phyloP scores from a whole-genome alignment of 2,113 vertebrate genomes.

The Calypte anna region DNA sequence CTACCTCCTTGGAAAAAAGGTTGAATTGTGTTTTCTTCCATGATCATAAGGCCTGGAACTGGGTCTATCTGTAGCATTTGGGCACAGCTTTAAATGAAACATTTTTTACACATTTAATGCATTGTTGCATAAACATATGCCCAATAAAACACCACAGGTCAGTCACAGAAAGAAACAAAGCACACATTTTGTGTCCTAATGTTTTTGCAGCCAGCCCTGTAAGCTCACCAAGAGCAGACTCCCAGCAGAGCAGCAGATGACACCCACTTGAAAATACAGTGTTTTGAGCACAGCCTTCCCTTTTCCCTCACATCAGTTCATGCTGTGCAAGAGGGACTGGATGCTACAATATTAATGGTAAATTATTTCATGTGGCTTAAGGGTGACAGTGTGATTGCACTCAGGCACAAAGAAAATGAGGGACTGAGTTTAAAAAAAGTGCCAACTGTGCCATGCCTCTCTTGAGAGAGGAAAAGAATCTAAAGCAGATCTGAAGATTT shows the following conservation, averaged over 20 bases:
- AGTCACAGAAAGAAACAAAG: background rate
- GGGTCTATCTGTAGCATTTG: background rate
- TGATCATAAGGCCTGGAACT: background rate
- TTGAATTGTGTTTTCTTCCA: fast-evolving
- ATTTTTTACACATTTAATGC: background rate
- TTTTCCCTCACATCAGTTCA: background rate
- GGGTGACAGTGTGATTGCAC: background rate
- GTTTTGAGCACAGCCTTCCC: background rate
- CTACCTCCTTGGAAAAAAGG: background rate
- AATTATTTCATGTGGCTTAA: background rate
- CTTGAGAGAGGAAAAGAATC: background rate
- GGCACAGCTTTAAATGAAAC: background rate
- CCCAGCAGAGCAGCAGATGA: background rate
- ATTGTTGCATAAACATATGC: fast-evolving
- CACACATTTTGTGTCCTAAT: background rate
- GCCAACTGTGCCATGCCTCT: fast-evolving
- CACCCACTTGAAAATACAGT: fast-evolving
- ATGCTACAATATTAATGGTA: background rate
- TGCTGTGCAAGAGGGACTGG: background rate
- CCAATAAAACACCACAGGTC: fast-evolving
- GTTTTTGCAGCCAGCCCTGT: background rate
- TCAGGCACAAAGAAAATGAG: background rate
- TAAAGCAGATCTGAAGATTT: background rate
- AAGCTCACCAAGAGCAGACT: background rate
- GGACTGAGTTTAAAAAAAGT: background rate